Evolutionary conservation across 2,797 vertebrate genomes (phyloP), one percentile per base, ranked within the genome.

Genomic region (Pyrocephalus nanus): DNA sequence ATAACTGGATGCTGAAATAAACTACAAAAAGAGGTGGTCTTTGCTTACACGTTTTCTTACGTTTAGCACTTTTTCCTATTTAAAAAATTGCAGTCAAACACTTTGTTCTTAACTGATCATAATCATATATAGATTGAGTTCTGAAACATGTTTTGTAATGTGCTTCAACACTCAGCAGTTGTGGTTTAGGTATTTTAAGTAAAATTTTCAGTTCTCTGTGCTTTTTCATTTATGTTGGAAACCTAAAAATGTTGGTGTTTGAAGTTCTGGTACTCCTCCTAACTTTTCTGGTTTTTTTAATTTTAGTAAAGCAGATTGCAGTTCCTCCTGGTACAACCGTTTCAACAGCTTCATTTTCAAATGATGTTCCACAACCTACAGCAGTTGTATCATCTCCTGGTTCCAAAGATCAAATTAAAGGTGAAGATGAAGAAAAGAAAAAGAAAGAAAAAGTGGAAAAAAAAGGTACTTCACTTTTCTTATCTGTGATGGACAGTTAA

Each of bases 401-500:
- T 75, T 81, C 95, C 62, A 98, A 98, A 97, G 97, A 96, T 74
- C 92, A 98, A 36, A 16, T 97, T 71, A 97, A 97, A 91, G 98
- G 96, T 97, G 98, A 96, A 85, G 96, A 83, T 25, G 98, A 99
- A 96, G 97, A 98, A 85, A 98, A 98, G 89, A 99, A 99, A 96
- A 98, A 98, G 90, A 98, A 98, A 50, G 98, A 98, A 87, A 99
- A 99, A 97, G 90, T 95, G 54, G 99, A 99, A 97, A 99, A 99
- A 94, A 99, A 99, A 98, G 99, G 99, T 99, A 98, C 88, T 69
- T 88, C 12, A 9, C 26, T 82, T 79, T 64, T 64, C 42, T 51
- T 76, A 76, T 7, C 17, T 76, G 27, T 55, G 18, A 71, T 92
- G 70, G 12, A 38, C 43, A 42, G 4, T 25, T 57, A 86, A 43